These are phyloP conservation scores for Centrocercus urophasianus DNA, from an alignment of 2,113 vertebrate genomes.

Conservation along the genomic window DNA sequence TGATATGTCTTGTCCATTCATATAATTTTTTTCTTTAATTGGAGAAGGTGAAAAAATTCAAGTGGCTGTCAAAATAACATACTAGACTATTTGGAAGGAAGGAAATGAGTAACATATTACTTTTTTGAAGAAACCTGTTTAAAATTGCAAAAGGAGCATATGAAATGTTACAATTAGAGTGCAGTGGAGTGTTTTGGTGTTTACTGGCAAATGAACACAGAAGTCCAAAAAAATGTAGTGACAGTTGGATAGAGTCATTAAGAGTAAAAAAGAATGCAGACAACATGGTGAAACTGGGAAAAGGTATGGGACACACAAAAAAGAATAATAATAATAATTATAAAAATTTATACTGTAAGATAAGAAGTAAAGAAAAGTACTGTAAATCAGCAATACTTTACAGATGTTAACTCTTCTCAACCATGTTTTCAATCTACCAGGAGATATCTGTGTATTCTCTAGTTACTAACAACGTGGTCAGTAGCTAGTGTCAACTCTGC, in stretches of 20 bases:
- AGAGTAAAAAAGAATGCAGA: not conserved
- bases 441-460: not conserved
- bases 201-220: not conserved
- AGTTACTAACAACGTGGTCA: not conserved
- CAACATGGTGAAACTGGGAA: not conserved
- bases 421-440: not conserved
- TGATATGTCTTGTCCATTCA: accelerated
- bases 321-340: no score
- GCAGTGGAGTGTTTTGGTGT: not conserved
- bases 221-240: not conserved
- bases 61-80: not conserved
- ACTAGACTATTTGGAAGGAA: not conserved
- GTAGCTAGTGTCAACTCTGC: not conserved
- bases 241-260: not conserved
- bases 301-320: not conserved
- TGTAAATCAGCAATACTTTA: not conserved
- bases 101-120: not conserved
- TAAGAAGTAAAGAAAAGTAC: not conserved
- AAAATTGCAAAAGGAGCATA: not conserved
- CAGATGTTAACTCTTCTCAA: not conserved
- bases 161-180: not conserved
- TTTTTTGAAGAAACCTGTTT: not conserved
- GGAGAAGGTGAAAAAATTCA: not conserved
- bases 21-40: not conserved
- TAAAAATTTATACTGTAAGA: no score